These are phyloP conservation scores for Aplysina aerophoba DNA, from an alignment of 37 sponge, comb jelly and placozoan genomes.

Conservation along the genomic window DNA sequence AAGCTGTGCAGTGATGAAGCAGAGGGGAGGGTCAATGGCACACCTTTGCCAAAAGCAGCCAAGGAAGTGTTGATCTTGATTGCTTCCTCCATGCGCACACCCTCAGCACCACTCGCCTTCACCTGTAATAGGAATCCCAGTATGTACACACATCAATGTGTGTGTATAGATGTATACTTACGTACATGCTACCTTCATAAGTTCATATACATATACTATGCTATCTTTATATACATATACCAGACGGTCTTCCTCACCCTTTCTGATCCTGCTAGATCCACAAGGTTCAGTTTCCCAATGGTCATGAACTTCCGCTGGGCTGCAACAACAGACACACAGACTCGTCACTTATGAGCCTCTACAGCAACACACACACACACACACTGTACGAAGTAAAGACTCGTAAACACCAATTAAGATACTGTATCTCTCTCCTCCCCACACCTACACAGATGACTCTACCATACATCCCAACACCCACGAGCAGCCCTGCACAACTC, in stretches of 20 bases:
- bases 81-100: conserved; percentile 83
- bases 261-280: conserved; percentile 97
- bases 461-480: too few relatives aligned
- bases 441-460: conserved; percentile 33
- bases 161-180: not conserved
- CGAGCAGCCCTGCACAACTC: too few relatives aligned
- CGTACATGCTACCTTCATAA: not conserved
- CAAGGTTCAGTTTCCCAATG: conserved; percentile 95
- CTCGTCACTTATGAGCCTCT: too few relatives aligned
- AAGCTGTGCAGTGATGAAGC: not conserved
- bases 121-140: conserved; percentile 28
- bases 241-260: conserved; percentile 37
- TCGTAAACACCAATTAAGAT: too few relatives aligned
- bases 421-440: conserved; percentile 43
- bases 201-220: not conserved
- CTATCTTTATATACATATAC: not conserved
- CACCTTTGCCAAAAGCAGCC: conserved; percentile 89
- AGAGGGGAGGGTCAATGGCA: not conserved
- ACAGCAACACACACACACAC: too few relatives aligned
- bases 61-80: conserved; percentile 94
- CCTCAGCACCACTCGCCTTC: conserved; percentile 81
- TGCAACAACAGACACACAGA: conserved; percentile 10
- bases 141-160: not conserved
- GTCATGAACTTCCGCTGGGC: conserved; percentile 61
- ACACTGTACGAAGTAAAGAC: not conserved